Evolutionary conservation across 2,113 vertebrate species (phyloP), one percentile per base, ranked within the genome.

Genomic region (Thunnus thynnus): DNA sequence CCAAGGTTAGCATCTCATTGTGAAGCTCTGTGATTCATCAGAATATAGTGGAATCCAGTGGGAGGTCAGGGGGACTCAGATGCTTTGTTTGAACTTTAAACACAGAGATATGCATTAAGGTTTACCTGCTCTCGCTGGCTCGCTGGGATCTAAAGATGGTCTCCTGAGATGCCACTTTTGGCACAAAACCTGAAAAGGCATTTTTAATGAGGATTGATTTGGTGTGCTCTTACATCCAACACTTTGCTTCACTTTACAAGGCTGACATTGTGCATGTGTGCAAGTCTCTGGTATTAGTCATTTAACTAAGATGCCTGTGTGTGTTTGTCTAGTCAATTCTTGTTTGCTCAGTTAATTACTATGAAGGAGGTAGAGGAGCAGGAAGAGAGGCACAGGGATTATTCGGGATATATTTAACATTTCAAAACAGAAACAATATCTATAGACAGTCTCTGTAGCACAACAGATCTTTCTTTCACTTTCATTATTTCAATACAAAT

Each of bases 141-240:
- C 20, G 16, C 13, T 8, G 13, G 44, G 55, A 86, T 86, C 63
- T 57, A 14, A 83, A 47, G 16, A 12, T 0, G 6, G 13, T 50
- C 73, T 77, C 76, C 17, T 1, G 75, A 83, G 87, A 72, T 25
- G 20, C 17, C 54, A 58, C 46, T 71, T 62, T 46, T 48, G 54
- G 55, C 50, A 63, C 27, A 41, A 69, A n/a, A 54, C 25, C 30
- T 69, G 14, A 87, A 86, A 85, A 72, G 54, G 41, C 44, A 70
- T 85, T 86, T 77, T 72, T 72, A 90, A 90, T 79, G 66, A 85
- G 69, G 60, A 86, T 83, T 72, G 78, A 90, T 86, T 60, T 55
- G 46, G 16, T 56, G 61, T 47, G 13, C 69, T 50, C 55, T 68
- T 41, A 25, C 2, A 72, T 11, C 27, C 48, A 41, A 47, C 74